These are phyloP conservation scores for Elephantulus edwardii DNA, from an alignment of 2,113 vertebrate species.

Conservation along the genomic window DNA sequence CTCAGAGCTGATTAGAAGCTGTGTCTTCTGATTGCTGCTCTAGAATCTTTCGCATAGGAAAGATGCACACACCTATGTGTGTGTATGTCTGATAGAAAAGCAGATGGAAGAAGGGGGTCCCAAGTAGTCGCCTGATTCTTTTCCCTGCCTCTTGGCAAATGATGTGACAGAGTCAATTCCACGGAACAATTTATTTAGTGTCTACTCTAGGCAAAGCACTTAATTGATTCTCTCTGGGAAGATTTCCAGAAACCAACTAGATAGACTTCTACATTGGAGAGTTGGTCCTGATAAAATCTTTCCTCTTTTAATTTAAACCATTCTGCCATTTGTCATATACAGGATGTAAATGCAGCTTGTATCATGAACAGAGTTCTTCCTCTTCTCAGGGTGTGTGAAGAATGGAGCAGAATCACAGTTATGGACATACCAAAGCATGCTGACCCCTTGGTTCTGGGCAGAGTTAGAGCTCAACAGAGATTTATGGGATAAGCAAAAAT, in stretches of 20 bases:
- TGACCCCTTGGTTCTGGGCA: background rate
- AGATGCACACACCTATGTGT: background rate
- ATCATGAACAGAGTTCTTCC: constrained; percentile 8
- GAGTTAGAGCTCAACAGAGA: background rate
- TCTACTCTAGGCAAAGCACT: constrained; percentile 52
- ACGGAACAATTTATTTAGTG: constrained; percentile 58
- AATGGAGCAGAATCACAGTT: background rate
- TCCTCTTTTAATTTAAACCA: constrained; percentile 42
- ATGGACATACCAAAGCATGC: background rate
- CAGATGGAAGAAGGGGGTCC: background rate
- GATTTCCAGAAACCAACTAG: constrained; percentile 56
- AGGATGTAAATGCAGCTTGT: constrained; percentile 10
- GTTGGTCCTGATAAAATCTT: constrained; percentile 56
- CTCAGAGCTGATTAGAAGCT: background rate
- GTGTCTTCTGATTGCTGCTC: background rate
- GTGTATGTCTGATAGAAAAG: background rate
- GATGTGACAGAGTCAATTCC: constrained; percentile 46
- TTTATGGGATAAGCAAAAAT: background rate
- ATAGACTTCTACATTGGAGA: constrained; percentile 17
- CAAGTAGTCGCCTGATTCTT: background rate
- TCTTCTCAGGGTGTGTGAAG: background rate
- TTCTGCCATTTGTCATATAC: constrained; percentile 31
- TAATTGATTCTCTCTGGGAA: constrained; percentile 73
- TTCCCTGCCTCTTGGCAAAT: constrained; percentile 17
- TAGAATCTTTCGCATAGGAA: background rate